These are phyloP conservation scores for Buphagus erythrorhynchus DNA, from an alignment of 2,797 vertebrate genomes.

Conservation along the genomic window DNA sequence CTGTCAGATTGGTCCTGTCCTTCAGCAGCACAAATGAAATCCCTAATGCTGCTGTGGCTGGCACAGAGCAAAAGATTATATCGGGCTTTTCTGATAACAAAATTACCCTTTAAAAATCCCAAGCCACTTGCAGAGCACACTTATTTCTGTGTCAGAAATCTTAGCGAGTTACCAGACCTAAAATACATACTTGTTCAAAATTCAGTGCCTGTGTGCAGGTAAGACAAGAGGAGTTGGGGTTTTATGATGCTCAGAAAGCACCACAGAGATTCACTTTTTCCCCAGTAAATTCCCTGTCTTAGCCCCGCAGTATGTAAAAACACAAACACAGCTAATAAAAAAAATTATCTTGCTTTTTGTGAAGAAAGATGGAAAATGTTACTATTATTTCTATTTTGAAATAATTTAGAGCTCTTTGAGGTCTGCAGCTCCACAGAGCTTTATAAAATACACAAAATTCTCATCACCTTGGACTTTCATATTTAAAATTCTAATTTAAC, in stretches of 20 bases:
- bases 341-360: neutral
- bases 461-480: neutral
- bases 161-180: neutral
- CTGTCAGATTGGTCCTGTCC: neutral
- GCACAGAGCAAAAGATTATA: neutral
- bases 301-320: neutral
- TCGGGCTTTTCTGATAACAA: neutral
- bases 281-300: neutral
- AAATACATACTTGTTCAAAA: neutral
- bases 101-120: neutral
- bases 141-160: neutral
- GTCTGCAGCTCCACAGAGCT: neutral
- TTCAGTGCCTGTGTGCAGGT: neutral
- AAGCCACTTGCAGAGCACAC: neutral
- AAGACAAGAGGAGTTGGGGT: neutral
- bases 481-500: neutral
- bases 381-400: neutral
- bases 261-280: neutral
- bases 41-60: neutral
- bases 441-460: neutral
- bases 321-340: neutral
- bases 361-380: neutral
- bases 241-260: neutral
- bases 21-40: neutral
- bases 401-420: neutral